Conservation (phyloP, 1,140 invertebrate genomes). For the Brachionus plicatilis region DNA sequence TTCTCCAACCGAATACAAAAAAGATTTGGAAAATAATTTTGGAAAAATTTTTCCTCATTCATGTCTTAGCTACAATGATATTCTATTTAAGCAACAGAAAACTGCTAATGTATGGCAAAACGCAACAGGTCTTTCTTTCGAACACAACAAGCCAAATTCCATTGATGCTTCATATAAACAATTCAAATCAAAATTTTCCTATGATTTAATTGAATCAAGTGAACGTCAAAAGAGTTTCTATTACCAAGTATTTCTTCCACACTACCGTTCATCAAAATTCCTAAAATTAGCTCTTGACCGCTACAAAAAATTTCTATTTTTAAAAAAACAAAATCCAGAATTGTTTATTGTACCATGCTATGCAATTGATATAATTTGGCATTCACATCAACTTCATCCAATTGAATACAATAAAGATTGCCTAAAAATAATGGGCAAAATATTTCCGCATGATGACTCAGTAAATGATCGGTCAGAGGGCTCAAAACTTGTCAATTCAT, state of each 20-base stretch:
- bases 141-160: neutral
- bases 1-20: neutral
- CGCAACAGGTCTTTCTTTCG: neutral
- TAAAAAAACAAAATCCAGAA: neutral
- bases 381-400: conserved; percentile 58
- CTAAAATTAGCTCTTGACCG: neutral
- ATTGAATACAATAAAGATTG: conserved; percentile 53
- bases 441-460: conserved; percentile 51
- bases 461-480: conserved; percentile 49
- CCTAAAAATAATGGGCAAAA: conserved; percentile 49
- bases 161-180: neutral
- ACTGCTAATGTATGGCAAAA: neutral
- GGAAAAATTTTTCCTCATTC: neutral
- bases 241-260: conserved; percentile 23
- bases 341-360: neutral
- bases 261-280: neutral
- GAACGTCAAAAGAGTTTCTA: neutral
- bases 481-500: conserved; percentile 45
- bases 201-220: conserved; percentile 54
- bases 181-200: conserved; percentile 43
- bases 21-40: neutral
- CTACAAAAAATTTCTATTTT: neutral
- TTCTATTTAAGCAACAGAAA: neutral
- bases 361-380: conserved; percentile 56
- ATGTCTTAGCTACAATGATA: neutral